A percentile compares a stretch with the other conserved stretches of the same genome.
Evolutionary conservation across 2,888 invertebrate species (phyloP).

Genomic region (Nomada fabriciana): DNA sequence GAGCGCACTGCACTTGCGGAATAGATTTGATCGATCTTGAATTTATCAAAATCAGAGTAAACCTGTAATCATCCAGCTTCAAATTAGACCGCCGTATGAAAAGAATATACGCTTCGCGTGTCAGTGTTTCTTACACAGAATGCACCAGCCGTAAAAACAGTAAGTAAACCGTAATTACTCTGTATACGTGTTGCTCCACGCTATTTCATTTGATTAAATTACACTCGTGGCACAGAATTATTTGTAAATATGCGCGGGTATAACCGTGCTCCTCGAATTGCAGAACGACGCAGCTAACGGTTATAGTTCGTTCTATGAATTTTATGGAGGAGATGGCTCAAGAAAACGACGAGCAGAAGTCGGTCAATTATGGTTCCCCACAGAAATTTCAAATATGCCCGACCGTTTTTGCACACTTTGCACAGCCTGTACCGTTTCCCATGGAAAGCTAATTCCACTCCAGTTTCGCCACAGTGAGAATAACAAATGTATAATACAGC

Average conservation of each 20-base stretch:
- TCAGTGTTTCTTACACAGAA: not conserved
- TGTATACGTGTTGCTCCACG: not conserved
- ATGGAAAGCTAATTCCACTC: too few relatives aligned
- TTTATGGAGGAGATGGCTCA: conserved; percentile 1
- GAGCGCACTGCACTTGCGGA: too few relatives aligned
- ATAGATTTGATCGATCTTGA: not conserved
- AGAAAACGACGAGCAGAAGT: conserved; percentile 34
- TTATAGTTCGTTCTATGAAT: conserved; percentile 1
- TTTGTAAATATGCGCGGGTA: not conserved
- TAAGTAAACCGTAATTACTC: not conserved
- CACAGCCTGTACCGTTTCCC: not conserved
- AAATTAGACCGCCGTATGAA: too few relatives aligned
- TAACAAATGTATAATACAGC: not conserved
- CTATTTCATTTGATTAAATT: conserved; percentile 1
- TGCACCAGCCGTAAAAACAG: not conserved
- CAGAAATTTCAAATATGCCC: conserved; percentile 21
- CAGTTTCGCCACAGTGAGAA: not conserved
- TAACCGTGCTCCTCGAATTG: not conserved
- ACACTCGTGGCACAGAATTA: not conserved
- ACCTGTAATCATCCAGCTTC: not conserved
- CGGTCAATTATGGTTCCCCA: conserved; percentile 24
- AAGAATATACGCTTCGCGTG: not conserved
- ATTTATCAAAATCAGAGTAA: conserved; percentile 1
- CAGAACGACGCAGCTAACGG: conserved; percentile 30
- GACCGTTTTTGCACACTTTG: not conserved